Conservation (phyloP, 2,113 vertebrate species). For the Scomber colias region DNA sequence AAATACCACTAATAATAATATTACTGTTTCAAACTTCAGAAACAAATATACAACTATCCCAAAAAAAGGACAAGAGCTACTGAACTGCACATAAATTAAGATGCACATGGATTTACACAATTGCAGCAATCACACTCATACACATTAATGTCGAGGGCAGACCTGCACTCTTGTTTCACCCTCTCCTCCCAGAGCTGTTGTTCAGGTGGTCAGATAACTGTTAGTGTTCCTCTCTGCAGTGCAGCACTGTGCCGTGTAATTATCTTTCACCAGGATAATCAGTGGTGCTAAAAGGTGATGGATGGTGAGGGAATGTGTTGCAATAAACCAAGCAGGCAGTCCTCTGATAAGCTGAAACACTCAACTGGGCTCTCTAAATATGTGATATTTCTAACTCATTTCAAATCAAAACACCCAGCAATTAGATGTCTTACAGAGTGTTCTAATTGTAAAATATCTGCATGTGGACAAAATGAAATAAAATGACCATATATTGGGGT, state of each 20-base stretch:
- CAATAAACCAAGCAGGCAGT: constrained; percentile 63
- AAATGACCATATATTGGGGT: not conserved
- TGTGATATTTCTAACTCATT: constrained; percentile 54
- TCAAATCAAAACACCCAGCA: constrained; percentile 52
- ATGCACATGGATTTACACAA: not conserved
- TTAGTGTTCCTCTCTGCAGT: constrained; percentile 41
- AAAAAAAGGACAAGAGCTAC: not conserved
- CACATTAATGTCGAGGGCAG: constrained; percentile 42
- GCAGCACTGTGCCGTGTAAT: constrained; percentile 60
- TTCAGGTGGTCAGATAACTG: constrained; percentile 71
- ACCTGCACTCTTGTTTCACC: constrained; percentile 34
- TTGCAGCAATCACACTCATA: not conserved
- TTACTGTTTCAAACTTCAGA: too few species aligned
- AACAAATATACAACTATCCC: too few species aligned
- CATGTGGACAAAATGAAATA: not conserved
- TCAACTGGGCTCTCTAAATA: constrained; percentile 33
- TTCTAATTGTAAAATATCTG: constrained; percentile 51
- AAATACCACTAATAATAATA: too few species aligned
- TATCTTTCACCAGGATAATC: constrained; percentile 76
- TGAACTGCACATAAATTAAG: constrained; percentile 8
- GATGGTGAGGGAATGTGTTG: constrained; percentile 65
- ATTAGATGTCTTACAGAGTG: constrained; percentile 46
- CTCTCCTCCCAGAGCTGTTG: constrained; percentile 51
- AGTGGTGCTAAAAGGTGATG: constrained; percentile 76
- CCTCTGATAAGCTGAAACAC: constrained; percentile 52